Conservation (phyloP, 2,797 vertebrate species). For the Cossypha niveicapilla region DNA sequence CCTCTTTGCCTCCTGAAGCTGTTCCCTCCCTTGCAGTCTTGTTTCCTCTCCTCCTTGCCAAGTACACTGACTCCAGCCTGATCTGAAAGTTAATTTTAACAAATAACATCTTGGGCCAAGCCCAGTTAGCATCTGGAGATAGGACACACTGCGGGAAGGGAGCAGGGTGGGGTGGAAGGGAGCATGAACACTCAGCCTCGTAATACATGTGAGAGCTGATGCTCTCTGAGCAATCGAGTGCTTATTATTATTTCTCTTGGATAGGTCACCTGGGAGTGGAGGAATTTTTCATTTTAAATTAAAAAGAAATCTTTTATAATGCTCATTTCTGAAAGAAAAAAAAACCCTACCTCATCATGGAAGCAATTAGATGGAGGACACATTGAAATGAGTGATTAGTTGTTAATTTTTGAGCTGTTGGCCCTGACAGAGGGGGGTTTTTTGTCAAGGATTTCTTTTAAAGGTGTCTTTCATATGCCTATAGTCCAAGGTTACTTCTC, state of each 20-base stretch:
- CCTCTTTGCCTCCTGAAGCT: background rate
- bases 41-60: conserved; percentile 38
- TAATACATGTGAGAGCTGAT: conserved; percentile 55
- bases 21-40: background rate
- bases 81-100: conserved; percentile 66
- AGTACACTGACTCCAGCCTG: conserved; percentile 46
- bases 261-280: conserved; percentile 49
- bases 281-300: conserved; percentile 68
- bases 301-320: conserved; percentile 66
- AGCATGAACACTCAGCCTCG: background rate
- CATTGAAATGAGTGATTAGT: conserved; percentile 54
- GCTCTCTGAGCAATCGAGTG: conserved; percentile 60
- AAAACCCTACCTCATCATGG: conserved; percentile 5
- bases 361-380: conserved; percentile 58
- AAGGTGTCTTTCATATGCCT: conserved; percentile 36
- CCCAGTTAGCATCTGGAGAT: conserved; percentile 62
- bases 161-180: background rate
- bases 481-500: conserved; percentile 49
- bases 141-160: conserved; percentile 7
- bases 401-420: conserved; percentile 61
- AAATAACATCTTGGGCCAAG: conserved; percentile 32
- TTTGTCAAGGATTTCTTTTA: conserved; percentile 28
- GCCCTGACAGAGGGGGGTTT: background rate
- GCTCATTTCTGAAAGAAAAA: conserved; percentile 40
- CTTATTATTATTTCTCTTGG: conserved; percentile 67